Evolutionary conservation across 2,797 vertebrate genomes (phyloP).

Genomic region (Cryptoprocta ferox): DNA sequence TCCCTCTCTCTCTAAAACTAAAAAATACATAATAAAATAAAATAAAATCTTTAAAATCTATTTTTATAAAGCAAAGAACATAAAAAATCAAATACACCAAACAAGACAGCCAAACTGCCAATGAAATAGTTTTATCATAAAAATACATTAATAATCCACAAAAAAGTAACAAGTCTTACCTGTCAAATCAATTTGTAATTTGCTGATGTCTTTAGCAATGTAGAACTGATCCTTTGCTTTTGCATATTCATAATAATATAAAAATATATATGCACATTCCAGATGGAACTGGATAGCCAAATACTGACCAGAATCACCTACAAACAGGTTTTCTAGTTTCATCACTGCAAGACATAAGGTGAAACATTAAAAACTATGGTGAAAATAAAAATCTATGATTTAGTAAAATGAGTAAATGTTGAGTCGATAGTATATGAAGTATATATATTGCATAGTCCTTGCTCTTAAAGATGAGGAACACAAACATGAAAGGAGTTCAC

Average conservation of each 20-base stretch:
- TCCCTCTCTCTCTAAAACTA: no score
- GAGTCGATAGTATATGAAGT: neutral
- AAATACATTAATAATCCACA: conserved; percentile 34
- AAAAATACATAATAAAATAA: neutral
- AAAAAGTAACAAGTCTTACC: conserved; percentile 86
- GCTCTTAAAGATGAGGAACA: neutral
- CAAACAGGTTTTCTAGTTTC: conserved; percentile 86
- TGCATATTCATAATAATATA: conserved; percentile 95
- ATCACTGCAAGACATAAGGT: conserved; percentile 86
- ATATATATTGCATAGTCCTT: neutral
- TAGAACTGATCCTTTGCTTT: conserved; percentile 92
- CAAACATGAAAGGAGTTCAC: neutral
- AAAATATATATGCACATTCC: conserved; percentile 92
- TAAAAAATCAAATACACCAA: conserved; percentile 13
- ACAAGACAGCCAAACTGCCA: conserved; percentile 4
- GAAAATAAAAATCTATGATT: neutral
- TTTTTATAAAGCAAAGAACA: conserved; percentile 26
- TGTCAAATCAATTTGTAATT: conserved; percentile 90
- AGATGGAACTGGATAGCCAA: conserved; percentile 94
- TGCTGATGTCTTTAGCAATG: conserved; percentile 90
- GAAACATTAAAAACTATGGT: conserved; percentile 59
- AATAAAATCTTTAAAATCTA: conserved; percentile 51
- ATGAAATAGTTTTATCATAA: conserved; percentile 18
- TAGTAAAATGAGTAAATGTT: neutral
- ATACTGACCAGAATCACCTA: conserved; percentile 82